Evolutionary conservation across 2,888 invertebrate genomes (phyloP).

Genomic region (Nemotelus pantherinus): DNA sequence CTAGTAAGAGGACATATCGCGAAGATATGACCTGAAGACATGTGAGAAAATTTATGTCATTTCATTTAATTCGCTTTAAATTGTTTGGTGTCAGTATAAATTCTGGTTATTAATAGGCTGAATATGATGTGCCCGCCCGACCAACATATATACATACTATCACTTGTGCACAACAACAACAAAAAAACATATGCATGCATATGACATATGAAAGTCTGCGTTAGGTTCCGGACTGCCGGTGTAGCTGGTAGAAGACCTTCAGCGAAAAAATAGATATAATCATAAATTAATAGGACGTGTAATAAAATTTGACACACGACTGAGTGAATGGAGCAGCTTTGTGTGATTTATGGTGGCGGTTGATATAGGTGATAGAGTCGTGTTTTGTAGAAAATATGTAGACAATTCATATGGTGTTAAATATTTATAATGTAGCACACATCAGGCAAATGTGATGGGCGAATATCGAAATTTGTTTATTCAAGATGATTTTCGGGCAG

Average conservation of each 20-base stretch:
- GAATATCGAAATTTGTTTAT: too few relatives aligned
- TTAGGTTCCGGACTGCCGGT: too few relatives aligned
- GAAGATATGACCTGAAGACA: conserved; percentile 34
- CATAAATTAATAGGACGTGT: conserved; percentile 36
- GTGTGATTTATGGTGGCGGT: conserved; percentile 6
- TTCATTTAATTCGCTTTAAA: conserved; percentile 40
- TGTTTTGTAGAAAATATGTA: too few relatives aligned
- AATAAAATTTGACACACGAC: conserved; percentile 29
- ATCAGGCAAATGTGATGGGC: too few relatives aligned
- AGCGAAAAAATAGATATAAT: conserved; percentile 28
- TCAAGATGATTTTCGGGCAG: too few relatives aligned
- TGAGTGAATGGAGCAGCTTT: conserved; percentile 2
- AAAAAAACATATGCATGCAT: too few relatives aligned
- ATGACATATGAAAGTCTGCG: too few relatives aligned
- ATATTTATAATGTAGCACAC: too few relatives aligned
- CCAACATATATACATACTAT: too few relatives aligned
- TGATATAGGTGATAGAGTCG: not conserved
- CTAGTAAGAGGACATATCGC: conserved; percentile 24
- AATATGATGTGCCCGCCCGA: conserved; percentile 3
- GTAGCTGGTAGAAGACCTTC: not conserved
- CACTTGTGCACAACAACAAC: too few relatives aligned
- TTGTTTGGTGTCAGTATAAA: conserved; percentile 43
- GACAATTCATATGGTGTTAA: too few relatives aligned
- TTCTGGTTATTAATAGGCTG: conserved; percentile 39
- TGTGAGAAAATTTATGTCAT: conserved; percentile 38